A percentile compares a stretch with the other conserved stretches of the same genome.
phyloP scores from a whole-genome alignment of 2,888 invertebrate genomes.

The Morpho helenor region DNA sequence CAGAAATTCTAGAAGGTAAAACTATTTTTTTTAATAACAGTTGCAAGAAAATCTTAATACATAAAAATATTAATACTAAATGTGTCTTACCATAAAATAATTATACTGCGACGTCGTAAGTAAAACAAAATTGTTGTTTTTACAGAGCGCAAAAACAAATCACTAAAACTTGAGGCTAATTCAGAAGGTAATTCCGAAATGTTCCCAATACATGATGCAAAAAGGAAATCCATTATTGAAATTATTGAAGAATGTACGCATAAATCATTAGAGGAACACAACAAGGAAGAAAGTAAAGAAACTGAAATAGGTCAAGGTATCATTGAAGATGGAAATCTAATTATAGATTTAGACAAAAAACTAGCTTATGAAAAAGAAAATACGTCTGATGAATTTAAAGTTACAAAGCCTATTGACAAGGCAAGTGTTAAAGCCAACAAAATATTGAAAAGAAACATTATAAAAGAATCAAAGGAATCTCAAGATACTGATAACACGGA shows the following conservation, averaged over 20 bases:
- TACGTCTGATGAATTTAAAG: neutral
- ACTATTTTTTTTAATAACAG: no score
- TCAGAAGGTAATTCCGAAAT: constrained; percentile 2
- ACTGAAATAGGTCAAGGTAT: constrained; percentile 28
- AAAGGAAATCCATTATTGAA: constrained; percentile 55
- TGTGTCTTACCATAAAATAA: no score
- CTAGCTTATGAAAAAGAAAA: constrained; percentile 33
- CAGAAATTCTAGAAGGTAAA: constrained; percentile 42
- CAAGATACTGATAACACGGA: constrained; percentile 6
- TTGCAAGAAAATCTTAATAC: no score
- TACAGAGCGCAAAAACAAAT: constrained; percentile 20
- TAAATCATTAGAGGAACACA: constrained; percentile 22
- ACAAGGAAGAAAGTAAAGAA: constrained; percentile 24
- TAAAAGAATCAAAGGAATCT: constrained; percentile 13
- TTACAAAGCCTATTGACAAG: neutral
- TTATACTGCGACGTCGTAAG: no score
- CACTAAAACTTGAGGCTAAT: constrained; percentile 27
- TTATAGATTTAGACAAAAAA: constrained; percentile 50
- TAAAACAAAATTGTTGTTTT: neutral
- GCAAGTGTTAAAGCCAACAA: neutral
- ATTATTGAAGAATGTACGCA: constrained; percentile 44
- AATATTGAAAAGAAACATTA: constrained; percentile 10
- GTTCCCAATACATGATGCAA: constrained; percentile 28
- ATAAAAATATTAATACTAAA: no score
- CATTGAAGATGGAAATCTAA: constrained; percentile 37